Conservation (phyloP, 1,140 invertebrate species). For the Nasonia vitripennis region DNA sequence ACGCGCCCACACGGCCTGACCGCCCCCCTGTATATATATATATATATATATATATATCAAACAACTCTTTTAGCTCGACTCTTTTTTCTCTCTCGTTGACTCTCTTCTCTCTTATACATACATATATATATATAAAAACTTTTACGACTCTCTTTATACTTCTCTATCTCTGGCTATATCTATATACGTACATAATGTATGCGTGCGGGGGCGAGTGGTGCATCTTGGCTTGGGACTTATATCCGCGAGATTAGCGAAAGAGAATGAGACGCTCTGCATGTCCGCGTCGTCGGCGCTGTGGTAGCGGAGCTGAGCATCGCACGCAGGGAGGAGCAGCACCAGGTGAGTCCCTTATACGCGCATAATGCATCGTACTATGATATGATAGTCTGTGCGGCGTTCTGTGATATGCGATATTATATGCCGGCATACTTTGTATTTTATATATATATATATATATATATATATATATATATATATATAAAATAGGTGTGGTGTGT, state of each 20-base stretch:
- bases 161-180: slow-evolving; percentile 11
- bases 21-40: slow-evolving; percentile 58
- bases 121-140: slow-evolving; percentile 42
- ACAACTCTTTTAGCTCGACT: too few relatives aligned
- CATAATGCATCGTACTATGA: background rate
- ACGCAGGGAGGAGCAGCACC: background rate
- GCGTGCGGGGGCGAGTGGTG: slow-evolving; percentile 47
- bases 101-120: background rate
- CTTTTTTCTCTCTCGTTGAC: too few relatives aligned
- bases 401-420: background rate
- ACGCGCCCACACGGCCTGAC: slow-evolving; percentile 67
- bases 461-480: too few relatives aligned
- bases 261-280: slow-evolving; percentile 58
- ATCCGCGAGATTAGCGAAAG: slow-evolving; percentile 49
- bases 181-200: slow-evolving; percentile 53
- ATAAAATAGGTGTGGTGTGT: too few relatives aligned
- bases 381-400: background rate
- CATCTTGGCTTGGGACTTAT: slow-evolving; percentile 45
- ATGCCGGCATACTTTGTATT: too few relatives aligned
- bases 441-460: too few relatives aligned
- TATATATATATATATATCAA: background rate
- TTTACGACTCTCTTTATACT: slow-evolving; percentile 8
- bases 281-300: background rate
- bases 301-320: background rate
- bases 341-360: slow-evolving; percentile 31